Conservation (phyloP, 2,113 vertebrate species). For the Gorilla gorilla region DNA sequence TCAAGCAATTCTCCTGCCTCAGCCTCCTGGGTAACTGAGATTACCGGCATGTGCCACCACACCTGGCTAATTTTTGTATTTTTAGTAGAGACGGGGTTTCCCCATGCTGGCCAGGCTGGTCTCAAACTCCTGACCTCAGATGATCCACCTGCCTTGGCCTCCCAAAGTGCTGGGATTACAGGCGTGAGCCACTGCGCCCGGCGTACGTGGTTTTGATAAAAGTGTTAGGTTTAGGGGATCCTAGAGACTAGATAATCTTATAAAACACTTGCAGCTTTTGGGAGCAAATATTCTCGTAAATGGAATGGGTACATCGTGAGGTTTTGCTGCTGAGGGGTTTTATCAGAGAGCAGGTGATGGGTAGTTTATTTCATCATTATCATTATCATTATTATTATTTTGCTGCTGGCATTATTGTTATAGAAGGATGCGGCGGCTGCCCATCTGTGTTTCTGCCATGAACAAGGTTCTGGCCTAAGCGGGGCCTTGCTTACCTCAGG, state of each 20-base stretch:
- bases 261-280: neutral
- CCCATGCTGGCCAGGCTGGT: neutral
- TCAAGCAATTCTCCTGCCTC: neutral
- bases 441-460: neutral
- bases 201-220: neutral
- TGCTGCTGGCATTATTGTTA: neutral
- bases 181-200: neutral
- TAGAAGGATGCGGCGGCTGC: neutral
- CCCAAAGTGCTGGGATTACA: neutral
- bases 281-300: slow-evolving; percentile 10
- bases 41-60: neutral
- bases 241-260: neutral
- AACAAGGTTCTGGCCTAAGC: neutral
- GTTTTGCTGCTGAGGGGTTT: neutral
- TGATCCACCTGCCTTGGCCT: neutral
- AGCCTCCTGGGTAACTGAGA: neutral
- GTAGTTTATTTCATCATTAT: neutral
- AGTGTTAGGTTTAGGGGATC: neutral
- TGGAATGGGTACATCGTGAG: neutral
- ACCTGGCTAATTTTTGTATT: neutral
- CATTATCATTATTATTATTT: neutral
- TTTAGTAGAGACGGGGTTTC: neutral
- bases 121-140: neutral
- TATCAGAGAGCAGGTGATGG: neutral
- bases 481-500: neutral